Evolutionary conservation across 30 jellyfish, hydroid and myxozoan genomes (phyloP).

Genomic region (Turritopsis rubra): DNA sequence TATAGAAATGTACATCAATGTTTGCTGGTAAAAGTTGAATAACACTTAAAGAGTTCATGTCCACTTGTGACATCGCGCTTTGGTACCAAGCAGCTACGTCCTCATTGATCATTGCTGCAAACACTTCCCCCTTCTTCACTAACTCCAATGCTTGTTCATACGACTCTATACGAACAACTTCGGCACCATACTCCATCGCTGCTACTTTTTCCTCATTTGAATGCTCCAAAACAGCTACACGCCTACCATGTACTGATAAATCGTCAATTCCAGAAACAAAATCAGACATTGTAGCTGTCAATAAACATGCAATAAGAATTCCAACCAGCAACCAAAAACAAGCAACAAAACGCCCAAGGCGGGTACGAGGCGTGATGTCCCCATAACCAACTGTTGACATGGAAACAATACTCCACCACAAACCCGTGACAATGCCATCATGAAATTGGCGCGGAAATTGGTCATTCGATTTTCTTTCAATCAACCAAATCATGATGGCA

Average conservation of each 20-base stretch:
- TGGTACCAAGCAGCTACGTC: conserved; percentile 25
- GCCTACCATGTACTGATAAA: not conserved
- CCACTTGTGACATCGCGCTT: not conserved
- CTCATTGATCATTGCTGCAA: conserved; percentile 14
- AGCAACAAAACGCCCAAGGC: conserved; percentile 18
- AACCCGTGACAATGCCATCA: not conserved
- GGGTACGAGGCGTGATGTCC: conserved; percentile 1
- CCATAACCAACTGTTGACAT: conserved; percentile 28
- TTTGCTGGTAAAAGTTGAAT: conserved; percentile 14
- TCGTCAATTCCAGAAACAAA: conserved; percentile 18
- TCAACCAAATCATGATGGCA: conserved; percentile 9
- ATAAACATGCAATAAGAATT: not conserved
- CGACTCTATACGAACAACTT: conserved; percentile 17
- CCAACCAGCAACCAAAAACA: conserved; percentile 13
- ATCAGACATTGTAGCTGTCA: conserved; percentile 22
- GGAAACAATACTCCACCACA: conserved; percentile 24
- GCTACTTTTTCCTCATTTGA: conserved; percentile 4
- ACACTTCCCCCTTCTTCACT: not conserved
- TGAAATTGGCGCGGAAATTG: not conserved
- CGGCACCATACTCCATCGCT: conserved; percentile 10
- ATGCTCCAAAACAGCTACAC: conserved; percentile 24
- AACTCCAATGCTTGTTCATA: conserved; percentile 3
- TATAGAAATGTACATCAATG: not conserved
- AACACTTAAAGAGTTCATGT: not conserved
- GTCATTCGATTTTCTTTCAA: not conserved